Percentiles rank a stretch among this genome's conserved stretches.
These are phyloP conservation scores for Psittacula cyanocephala DNA, from an alignment of 2,113 vertebrate genomes.

Conservation along the genomic window DNA sequence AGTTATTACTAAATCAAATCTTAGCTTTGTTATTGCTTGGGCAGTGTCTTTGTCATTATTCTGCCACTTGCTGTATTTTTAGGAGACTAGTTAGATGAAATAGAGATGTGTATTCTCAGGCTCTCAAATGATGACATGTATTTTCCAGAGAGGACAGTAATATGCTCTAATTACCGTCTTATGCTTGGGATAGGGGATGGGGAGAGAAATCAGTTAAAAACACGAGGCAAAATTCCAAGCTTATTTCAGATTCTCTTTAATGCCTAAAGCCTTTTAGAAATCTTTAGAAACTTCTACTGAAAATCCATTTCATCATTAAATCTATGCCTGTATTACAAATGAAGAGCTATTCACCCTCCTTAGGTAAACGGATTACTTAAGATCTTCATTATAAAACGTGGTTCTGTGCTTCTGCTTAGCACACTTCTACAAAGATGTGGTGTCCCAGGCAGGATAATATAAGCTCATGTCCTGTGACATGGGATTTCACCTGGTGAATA, in stretches of 20 bases:
- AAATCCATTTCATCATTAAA: background rate
- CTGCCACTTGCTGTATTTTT: background rate
- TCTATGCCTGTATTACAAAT: background rate
- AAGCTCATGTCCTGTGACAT: background rate
- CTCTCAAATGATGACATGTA: background rate
- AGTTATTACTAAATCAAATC: background rate
- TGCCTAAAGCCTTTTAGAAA: slow-evolving; percentile 28
- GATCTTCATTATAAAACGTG: background rate
- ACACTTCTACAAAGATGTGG: background rate
- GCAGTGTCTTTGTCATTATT: background rate
- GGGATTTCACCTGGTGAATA: background rate
- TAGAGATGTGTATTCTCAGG: background rate
- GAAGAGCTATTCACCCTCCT: background rate
- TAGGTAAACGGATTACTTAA: background rate
- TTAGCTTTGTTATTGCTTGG: background rate
- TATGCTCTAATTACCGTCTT: background rate
- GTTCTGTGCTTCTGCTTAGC: background rate
- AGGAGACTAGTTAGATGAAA: background rate
- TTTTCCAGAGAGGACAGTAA: background rate
- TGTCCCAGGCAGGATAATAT: background rate
- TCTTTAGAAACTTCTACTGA: slow-evolving; percentile 5
- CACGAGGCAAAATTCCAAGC: background rate
- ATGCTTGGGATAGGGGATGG: background rate
- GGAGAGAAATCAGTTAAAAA: background rate
- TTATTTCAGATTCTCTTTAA: slow-evolving; percentile 2